Percentiles rank a stretch among this genome's conserved stretches.
phyloP scores from a whole-genome alignment of 2,797 vertebrate species.

The Arrhamphus sclerolepis region DNA sequence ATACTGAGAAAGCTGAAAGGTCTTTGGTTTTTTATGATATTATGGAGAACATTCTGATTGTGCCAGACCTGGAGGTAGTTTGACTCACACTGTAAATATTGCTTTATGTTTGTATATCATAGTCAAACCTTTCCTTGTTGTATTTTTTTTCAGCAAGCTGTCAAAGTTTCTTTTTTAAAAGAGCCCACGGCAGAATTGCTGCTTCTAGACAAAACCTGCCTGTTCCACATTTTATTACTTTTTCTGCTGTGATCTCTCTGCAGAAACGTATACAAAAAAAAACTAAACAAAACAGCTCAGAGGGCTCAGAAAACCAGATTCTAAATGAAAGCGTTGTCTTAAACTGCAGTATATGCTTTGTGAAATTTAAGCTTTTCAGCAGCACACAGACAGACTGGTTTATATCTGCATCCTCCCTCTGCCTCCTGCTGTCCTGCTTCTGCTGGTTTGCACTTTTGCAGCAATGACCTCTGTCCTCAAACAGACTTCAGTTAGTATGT shows the following conservation, averaged over 20 bases:
- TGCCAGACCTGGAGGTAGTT: too few relatives aligned
- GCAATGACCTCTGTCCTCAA: neutral
- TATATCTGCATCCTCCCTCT: neutral
- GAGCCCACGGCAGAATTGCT: neutral
- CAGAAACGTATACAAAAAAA: too few relatives aligned
- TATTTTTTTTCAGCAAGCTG: too few relatives aligned
- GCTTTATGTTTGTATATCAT: too few relatives aligned
- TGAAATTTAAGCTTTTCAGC: neutral
- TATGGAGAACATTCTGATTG: too few relatives aligned
- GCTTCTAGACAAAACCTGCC: neutral
- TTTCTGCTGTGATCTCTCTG: neutral
- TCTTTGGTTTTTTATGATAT: neutral
- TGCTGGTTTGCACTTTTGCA: conserved; percentile 53
- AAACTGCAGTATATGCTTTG: neutral
- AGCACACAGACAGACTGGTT: too few relatives aligned
- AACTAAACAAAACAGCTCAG: too few relatives aligned
- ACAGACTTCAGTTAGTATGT: neutral
- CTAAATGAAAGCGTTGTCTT: neutral
- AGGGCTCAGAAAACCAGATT: neutral
- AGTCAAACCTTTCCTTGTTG: too few relatives aligned
- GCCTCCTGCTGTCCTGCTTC: neutral
- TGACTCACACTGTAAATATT: too few relatives aligned
- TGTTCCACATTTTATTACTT: neutral
- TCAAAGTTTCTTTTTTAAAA: too few relatives aligned
- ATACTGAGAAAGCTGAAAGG: neutral